Conservation (phyloP, 1,140 invertebrate species). For the Pseudomyrmex pallidus region DNA sequence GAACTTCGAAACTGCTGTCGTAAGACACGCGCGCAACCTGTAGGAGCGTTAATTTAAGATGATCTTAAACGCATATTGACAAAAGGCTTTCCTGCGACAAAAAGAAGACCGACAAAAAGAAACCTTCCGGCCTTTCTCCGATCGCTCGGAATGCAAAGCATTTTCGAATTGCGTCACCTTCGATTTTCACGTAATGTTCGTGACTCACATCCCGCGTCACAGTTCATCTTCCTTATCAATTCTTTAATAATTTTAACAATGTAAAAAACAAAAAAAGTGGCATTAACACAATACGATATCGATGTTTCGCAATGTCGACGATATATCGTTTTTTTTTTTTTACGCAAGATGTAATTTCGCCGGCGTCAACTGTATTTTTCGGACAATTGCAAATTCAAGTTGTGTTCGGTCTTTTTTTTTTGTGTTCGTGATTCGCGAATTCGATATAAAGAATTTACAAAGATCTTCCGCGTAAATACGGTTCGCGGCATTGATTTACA, state of each 20-base stretch:
- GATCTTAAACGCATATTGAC: too few relatives aligned
- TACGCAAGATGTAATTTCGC: too few relatives aligned
- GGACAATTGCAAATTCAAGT: background rate
- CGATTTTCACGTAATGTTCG: constrained; percentile 37
- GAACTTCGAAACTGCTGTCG: too few relatives aligned
- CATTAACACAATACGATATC: too few relatives aligned
- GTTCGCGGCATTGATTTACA: constrained; percentile 2
- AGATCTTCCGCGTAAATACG: constrained; percentile 19
- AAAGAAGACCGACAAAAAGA: constrained; percentile 43
- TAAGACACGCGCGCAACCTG: too few relatives aligned
- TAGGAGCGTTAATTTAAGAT: too few relatives aligned
- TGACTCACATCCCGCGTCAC: too few relatives aligned
- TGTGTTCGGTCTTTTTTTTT: background rate
- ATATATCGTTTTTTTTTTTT: too few relatives aligned
- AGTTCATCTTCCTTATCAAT: background rate
- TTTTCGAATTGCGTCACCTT: constrained; percentile 22
- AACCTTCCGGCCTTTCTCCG: constrained; percentile 67
- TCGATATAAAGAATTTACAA: background rate
- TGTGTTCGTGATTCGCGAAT: background rate
- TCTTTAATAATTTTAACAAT: background rate
- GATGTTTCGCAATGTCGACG: too few relatives aligned
- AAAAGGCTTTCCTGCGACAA: background rate
- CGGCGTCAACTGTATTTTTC: background rate
- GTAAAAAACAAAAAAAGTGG: background rate
- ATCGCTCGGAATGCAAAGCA: constrained; percentile 56